Evolutionary conservation across 2,888 invertebrate species (phyloP).

Genomic region (Chalcosyrphus nemorum): DNA sequence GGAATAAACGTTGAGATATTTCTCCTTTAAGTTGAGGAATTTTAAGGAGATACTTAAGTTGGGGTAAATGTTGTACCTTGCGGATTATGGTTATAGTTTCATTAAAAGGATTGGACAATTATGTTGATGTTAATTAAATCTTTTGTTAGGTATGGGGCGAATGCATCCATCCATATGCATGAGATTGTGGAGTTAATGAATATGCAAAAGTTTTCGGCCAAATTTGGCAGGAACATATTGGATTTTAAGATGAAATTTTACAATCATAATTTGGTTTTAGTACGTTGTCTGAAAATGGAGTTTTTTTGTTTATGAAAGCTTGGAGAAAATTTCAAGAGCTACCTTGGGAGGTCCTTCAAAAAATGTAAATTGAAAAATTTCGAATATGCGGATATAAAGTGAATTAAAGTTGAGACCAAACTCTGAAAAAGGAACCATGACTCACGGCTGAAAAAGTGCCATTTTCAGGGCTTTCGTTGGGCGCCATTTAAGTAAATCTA

Average conservation of each 20-base stretch:
- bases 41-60: slow-evolving; percentile 35
- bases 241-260: neutral
- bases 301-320: neutral
- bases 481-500: too few relatives aligned
- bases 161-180: slow-evolving; percentile 43
- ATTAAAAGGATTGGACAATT: slow-evolving; percentile 51
- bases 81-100: slow-evolving; percentile 59
- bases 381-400: too few relatives aligned
- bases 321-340: neutral
- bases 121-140: slow-evolving; percentile 64
- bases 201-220: slow-evolving; percentile 21
- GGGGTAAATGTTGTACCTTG: neutral
- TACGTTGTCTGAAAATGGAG: neutral
- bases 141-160: slow-evolving; percentile 9
- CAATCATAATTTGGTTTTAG: slow-evolving; percentile 11
- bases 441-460: too few relatives aligned
- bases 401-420: too few relatives aligned
- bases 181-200: slow-evolving; percentile 16
- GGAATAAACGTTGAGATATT: slow-evolving; percentile 57
- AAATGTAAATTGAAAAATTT: too few relatives aligned
- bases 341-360: too few relatives aligned
- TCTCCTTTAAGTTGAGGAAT: neutral
- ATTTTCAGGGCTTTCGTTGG: too few relatives aligned
- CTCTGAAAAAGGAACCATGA: too few relatives aligned
- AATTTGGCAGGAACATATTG: neutral